Evolutionary conservation across 2,113 vertebrate genomes (phyloP), one percentile per base, ranked within the genome.

Genomic region (Tupaia chinensis): DNA sequence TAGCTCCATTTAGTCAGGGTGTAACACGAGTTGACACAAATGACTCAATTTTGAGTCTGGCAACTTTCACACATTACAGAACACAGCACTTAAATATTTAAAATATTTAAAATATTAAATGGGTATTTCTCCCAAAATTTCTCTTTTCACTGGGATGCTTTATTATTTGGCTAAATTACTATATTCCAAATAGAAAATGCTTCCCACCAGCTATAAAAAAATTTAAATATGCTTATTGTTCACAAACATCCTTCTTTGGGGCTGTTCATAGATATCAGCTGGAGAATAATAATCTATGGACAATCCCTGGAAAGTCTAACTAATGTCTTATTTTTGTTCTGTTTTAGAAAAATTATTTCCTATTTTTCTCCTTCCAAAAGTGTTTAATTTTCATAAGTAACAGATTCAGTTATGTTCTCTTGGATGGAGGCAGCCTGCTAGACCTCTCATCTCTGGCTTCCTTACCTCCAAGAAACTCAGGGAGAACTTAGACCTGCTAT

Each of bases 371-470:
- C 15, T 90, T 79, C 32, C 5, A 17, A 20, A 74, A 25, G 1
- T 73, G 54, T 89, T 95, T 86, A 20, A 73, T 69, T 72, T 73
- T 93, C 66, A 92, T 63, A 79, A 92, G 89, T 92, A 69, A 32
- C 29, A 60, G 7, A 58, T 61, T 88, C 22, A 29, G 20, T 66
- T 96, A 63, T 91, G 53, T 81, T 73, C 8, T 56, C 1, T 84
- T 53, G 34, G 44, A 88, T 7, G 32, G 29, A 73, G 68, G 17
- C 29, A 83, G 56, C 63, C 63, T 70, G 17, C 61, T 83, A 61
- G 58, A 14, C 56, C 11, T 82, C 34, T 91, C 23, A 83, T 5
- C 9, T 83, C 72, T 83, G 56, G 25, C 53, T 12, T 92, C 53
- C 17, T 78, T 83, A 53, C 20, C 17, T 88, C 13, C 65, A 88